Base-by-base conservation (phyloP, 2,113 vertebrate genomes). In the Pungitius pungitius region DNA sequence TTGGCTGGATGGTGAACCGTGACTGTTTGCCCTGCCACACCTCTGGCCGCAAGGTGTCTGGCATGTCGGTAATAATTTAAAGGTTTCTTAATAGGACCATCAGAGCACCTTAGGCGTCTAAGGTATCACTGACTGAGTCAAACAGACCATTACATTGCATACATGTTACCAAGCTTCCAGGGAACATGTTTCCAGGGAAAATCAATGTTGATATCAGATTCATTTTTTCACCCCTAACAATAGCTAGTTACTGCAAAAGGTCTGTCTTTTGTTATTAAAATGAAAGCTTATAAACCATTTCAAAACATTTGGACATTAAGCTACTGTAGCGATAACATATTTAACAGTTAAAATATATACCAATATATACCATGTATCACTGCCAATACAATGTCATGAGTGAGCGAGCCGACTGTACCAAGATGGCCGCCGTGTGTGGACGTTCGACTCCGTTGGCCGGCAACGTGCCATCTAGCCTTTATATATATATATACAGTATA, bases 31-130 rank as follows among this genome's bases (percentile, higher is more conserved):
- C 45, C 51, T 40, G 63, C 14, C 43, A 5, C 54, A 37, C 17
- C 58, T 43, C 22, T 30, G 3, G 10, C 13, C 22, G 27, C 17
- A 30, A 58, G 4, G 73, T 56, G 64, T 81, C 58, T 55, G 24
- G 14, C 51, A 62, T 69, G 1, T 37, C 10, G 0, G 45, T 58
- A 1, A 80, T 64, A 80, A 69, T 83, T 80, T 49, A 80, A 70
- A 58, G 14, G 18, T 64, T 66, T 67, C 68, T 49, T 0, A 11
- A 24, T n/a, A 73, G 63, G 67, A 52, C 15, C 8, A 27, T 17
- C 3, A 51, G 27, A 30, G 13, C 52, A 27, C 39, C 17, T 49
- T 4, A 40, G 0, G 2, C 9, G 39, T 61, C 27, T 56, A 1
- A 71, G 66, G 27, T 30, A 17, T 55, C 52, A 55, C 22, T 8